These are phyloP conservation scores for Willisornis vidua DNA, from an alignment of 2,113 vertebrate genomes.

Conservation along the genomic window DNA sequence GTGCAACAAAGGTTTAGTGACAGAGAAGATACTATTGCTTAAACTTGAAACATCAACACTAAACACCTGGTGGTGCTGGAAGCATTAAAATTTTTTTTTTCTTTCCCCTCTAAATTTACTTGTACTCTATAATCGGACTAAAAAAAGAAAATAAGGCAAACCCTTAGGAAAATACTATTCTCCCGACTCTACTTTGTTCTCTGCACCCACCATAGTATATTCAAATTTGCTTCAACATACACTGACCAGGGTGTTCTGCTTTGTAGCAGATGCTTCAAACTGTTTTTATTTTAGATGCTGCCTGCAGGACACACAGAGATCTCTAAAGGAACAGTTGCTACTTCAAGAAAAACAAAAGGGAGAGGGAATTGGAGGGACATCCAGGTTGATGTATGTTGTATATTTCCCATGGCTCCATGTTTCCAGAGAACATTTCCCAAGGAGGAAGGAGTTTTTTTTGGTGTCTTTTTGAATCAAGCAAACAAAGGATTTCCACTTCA, in stretches of 20 bases:
- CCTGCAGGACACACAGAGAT: not conserved
- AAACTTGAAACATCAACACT: not conserved
- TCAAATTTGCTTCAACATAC: not conserved
- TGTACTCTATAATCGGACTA: not conserved
- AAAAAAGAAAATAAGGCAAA: not conserved
- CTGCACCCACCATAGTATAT: not conserved
- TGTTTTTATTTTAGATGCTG: not conserved
- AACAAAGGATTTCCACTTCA: conserved; percentile 11
- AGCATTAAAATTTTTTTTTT: not conserved
- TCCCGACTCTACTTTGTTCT: not conserved
- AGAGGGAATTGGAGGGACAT: rapidly evolving
- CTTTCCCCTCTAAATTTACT: not conserved
- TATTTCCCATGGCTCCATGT: not conserved
- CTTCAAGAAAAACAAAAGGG: not conserved
- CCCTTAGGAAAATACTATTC: not conserved
- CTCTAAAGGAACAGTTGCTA: not conserved
- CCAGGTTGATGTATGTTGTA: not conserved
- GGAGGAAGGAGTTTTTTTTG: not conserved
- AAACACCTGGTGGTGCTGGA: not conserved
- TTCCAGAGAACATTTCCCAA: not conserved
- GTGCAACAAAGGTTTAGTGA: not conserved
- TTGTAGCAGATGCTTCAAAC: not conserved
- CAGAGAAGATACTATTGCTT: not conserved
- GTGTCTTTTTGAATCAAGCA: not conserved
- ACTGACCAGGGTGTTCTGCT: not conserved